Evolutionary conservation across 2,113 vertebrate genomes (phyloP).

Genomic region (Jaculus jaculus): DNA sequence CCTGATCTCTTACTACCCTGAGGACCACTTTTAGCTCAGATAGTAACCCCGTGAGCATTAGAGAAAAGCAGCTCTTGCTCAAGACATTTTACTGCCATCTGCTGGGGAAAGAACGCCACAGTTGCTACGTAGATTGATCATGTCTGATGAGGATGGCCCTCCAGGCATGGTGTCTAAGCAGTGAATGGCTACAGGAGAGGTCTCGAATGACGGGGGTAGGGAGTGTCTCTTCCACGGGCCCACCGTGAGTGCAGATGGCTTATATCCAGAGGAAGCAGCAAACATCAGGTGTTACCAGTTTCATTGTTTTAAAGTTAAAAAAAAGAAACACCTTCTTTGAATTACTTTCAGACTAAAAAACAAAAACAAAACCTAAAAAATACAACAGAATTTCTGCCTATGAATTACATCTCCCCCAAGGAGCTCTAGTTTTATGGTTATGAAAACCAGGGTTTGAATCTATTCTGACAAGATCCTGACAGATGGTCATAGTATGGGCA

Average conservation of each 20-base stretch:
- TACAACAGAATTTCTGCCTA: background rate
- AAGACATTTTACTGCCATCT: slow-evolving; percentile 63
- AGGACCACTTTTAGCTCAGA: background rate
- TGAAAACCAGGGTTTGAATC: background rate
- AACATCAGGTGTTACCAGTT: background rate
- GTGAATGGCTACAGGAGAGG: too few relatives aligned
- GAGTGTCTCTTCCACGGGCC: background rate
- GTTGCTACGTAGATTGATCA: too few relatives aligned
- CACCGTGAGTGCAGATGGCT: background rate
- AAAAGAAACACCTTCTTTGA: background rate
- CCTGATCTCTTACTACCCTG: background rate
- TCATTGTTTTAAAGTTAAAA: background rate
- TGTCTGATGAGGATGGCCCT: accelerated
- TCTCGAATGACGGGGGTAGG: background rate
- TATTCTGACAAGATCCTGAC: background rate
- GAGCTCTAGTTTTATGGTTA: background rate
- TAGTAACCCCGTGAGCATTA: accelerated
- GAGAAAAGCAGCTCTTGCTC: background rate
- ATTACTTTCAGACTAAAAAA: background rate
- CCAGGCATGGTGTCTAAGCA: accelerated
- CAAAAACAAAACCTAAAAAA: background rate
- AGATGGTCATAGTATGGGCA: background rate
- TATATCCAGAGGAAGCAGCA: background rate
- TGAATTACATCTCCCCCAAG: background rate
- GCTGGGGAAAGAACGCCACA: slow-evolving; percentile 28